Conservation (phyloP, 2,797 vertebrate genomes). For the Furcifer pardalis region DNA sequence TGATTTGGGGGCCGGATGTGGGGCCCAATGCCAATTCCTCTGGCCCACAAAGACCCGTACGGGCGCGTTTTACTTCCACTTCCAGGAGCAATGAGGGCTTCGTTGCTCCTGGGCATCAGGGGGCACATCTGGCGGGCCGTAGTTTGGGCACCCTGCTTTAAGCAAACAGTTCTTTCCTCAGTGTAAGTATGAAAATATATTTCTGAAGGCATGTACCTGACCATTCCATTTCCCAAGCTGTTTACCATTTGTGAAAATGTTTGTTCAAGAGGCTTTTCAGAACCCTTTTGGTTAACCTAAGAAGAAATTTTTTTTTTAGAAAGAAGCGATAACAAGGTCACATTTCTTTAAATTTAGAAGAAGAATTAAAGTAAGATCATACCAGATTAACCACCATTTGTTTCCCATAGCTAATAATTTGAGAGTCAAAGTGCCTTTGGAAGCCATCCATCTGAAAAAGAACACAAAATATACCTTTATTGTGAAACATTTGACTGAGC, state of each 20-base stretch:
- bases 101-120: no score
- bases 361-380: constrained; percentile 56
- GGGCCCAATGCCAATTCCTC: no score
- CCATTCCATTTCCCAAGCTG: constrained; percentile 87
- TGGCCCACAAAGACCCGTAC: no score
- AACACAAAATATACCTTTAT: neutral
- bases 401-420: constrained; percentile 94
- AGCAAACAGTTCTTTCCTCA: neutral
- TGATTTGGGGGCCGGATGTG: no score
- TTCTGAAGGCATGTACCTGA: constrained; percentile 80
- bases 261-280: constrained; percentile 92
- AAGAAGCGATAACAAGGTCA: neutral
- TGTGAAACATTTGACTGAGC: neutral
- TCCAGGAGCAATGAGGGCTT: no score
- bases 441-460: constrained; percentile 90
- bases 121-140: no score
- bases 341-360: constrained; percentile 16
- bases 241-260: constrained; percentile 90
- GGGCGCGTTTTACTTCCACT: no score
- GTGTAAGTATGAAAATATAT: neutral
- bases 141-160: no score
- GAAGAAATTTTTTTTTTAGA: neutral
- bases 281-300: constrained; percentile 95
- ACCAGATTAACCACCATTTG: constrained; percentile 95
- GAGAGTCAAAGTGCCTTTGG: constrained; percentile 96